Evolutionary conservation across 2,797 vertebrate species (phyloP).

Genomic region (Eulemur albifrons): DNA sequence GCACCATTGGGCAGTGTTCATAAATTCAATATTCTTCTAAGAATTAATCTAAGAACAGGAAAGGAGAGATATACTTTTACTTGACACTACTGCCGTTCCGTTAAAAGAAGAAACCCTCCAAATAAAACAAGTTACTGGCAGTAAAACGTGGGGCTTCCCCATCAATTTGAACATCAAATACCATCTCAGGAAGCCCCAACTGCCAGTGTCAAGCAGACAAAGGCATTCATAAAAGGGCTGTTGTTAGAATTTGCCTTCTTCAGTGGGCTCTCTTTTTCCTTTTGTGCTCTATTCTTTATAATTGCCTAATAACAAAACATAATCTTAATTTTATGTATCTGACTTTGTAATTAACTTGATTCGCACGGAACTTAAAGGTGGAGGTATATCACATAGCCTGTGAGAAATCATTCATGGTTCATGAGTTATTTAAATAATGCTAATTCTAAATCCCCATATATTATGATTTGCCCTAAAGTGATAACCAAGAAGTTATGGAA

Average conservation of each 20-base stretch:
- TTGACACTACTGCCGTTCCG: neutral
- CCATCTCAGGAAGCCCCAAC: slow-evolving; percentile 40
- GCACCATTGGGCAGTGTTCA: neutral
- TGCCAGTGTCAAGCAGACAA: slow-evolving; percentile 19
- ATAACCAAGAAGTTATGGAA: slow-evolving; percentile 58
- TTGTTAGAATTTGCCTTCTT: neutral
- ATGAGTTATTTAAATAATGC: slow-evolving; percentile 47
- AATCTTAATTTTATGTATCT: slow-evolving; percentile 48
- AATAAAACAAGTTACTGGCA: slow-evolving; percentile 63
- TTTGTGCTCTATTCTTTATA: neutral
- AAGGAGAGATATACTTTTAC: slow-evolving; percentile 18
- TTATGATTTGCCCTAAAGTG: slow-evolving; percentile 36
- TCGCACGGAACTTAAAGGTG: slow-evolving; percentile 21
- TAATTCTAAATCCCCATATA: slow-evolving; percentile 31
- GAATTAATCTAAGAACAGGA: slow-evolving; percentile 41
- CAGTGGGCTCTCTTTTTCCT: neutral
- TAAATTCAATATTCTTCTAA: slow-evolving; percentile 46
- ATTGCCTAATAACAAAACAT: slow-evolving; percentile 13
- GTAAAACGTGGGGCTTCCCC: slow-evolving; percentile 56
- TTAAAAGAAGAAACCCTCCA: slow-evolving; percentile 52
- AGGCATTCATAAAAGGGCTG: neutral
- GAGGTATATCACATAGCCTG: neutral
- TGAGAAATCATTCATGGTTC: slow-evolving; percentile 25
- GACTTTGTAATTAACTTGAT: slow-evolving; percentile 62
- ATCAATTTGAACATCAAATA: slow-evolving; percentile 34